phyloP scores from a whole-genome alignment of 2,888 invertebrate species.

The Drosophila nigritarsus region DNA sequence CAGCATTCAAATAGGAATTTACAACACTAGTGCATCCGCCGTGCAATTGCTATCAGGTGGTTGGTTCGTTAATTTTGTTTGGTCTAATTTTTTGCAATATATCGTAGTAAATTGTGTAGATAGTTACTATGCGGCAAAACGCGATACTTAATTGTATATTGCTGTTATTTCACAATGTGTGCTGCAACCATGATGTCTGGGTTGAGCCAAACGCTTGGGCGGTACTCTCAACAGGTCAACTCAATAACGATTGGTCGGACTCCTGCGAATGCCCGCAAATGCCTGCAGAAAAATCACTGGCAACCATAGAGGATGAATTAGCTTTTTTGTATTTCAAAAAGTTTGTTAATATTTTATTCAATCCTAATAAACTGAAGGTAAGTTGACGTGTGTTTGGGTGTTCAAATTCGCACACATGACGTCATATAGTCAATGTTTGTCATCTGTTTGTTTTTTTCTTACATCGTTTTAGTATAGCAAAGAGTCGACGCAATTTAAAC shows the following conservation, averaged over 20 bases:
- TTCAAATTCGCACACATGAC: conserved; percentile 35
- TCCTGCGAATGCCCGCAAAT: conserved; percentile 38
- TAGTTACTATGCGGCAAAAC: conserved; percentile 45
- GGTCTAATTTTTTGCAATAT: background rate
- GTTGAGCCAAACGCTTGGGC: conserved; percentile 55
- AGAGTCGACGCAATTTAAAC: conserved; percentile 46
- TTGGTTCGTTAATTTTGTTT: conserved; percentile 9
- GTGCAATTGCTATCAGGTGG: conserved; percentile 49
- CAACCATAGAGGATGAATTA: conserved; percentile 56
- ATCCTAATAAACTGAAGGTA: conserved; percentile 67
- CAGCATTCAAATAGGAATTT: conserved; percentile 17
- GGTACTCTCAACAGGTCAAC: conserved; percentile 13
- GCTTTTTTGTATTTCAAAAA: conserved; percentile 78
- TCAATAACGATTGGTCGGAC: conserved; percentile 3
- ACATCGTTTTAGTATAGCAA: conserved; percentile 60
- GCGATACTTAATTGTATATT: conserved; percentile 50
- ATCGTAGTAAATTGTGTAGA: conserved; percentile 11
- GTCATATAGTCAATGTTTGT: conserved; percentile 43
- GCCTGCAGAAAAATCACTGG: conserved; percentile 30
- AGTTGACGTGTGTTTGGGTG: conserved; percentile 14
- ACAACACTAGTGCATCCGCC: conserved; percentile 35
- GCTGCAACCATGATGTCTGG: conserved; percentile 54
- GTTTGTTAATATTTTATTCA: conserved; percentile 71
- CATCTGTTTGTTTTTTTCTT: conserved; percentile 3
- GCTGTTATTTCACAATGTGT: conserved; percentile 54